phyloP scores from a whole-genome alignment of 2,888 invertebrate species.

The Sphaeridia pumilis region DNA sequence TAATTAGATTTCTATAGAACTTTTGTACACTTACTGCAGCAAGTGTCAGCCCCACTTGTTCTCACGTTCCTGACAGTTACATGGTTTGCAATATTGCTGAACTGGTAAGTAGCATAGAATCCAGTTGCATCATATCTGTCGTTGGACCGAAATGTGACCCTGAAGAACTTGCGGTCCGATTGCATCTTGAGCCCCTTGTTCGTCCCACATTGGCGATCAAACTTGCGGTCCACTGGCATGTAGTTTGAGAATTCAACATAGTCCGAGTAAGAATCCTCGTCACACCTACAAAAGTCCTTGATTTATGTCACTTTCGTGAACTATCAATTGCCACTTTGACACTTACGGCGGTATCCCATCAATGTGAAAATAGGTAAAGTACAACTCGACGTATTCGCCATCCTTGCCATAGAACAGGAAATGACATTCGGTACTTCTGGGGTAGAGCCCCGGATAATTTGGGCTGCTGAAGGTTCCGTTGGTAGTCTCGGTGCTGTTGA shows the following conservation, averaged over 20 bases:
- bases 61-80: constrained; percentile 16
- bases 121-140: constrained; percentile 47
- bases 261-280: constrained; percentile 81
- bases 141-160: constrained; percentile 88
- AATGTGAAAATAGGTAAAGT: constrained; percentile 83
- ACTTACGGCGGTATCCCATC: constrained; percentile 85
- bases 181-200: constrained; percentile 52
- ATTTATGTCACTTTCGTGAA: not conserved
- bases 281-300: constrained; percentile 54
- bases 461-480: constrained; percentile 57
- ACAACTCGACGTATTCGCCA: constrained; percentile 66
- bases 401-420: constrained; percentile 75
- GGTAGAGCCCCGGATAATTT: constrained; percentile 82
- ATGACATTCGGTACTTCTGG: constrained; percentile 78
- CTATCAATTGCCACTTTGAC: not conserved
- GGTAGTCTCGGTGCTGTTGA: constrained; percentile 65
- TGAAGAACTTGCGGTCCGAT: constrained; percentile 43
- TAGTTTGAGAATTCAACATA: constrained; percentile 95
- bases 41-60: not conserved
- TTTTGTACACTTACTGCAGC: too few relatives aligned
- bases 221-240: constrained; percentile 77
- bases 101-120: constrained; percentile 33
- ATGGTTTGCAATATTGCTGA: constrained; percentile 24
- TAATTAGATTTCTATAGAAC: too few relatives aligned
- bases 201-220: constrained; percentile 76